Evolutionary conservation across 2,113 vertebrate genomes (phyloP).

Genomic region (Myodes glareolus): DNA sequence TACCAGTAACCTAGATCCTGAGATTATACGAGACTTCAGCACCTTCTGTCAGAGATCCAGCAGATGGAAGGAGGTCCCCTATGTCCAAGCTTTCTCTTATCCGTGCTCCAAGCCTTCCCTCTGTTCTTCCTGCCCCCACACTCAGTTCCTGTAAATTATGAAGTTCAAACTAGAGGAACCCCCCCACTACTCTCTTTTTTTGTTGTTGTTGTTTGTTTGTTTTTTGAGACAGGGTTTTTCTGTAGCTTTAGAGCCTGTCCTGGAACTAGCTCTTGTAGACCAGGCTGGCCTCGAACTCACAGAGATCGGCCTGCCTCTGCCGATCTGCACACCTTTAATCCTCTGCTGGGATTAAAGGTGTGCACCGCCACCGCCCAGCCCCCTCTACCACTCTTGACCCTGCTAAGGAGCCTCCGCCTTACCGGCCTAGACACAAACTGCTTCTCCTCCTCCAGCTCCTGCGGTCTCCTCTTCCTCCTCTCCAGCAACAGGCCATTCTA

Average conservation of each 20-base stretch:
- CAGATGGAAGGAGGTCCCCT: background rate
- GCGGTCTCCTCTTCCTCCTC: background rate
- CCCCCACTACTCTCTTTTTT: background rate
- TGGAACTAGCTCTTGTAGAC: too few relatives aligned
- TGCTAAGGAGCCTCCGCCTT: background rate
- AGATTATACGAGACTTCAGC: background rate
- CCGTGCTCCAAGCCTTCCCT: background rate
- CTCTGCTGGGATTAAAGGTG: too few relatives aligned
- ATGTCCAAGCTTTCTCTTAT: background rate
- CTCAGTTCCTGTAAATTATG: background rate
- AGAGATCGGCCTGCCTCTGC: too few relatives aligned
- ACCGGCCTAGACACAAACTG: background rate
- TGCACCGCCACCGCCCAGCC: rapidly evolving
- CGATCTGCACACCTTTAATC: too few relatives aligned
- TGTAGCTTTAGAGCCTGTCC: too few relatives aligned
- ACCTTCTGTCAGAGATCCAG: background rate
- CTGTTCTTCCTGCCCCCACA: background rate
- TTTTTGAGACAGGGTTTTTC: too few relatives aligned
- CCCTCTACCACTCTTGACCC: background rate
- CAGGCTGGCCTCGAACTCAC: too few relatives aligned
- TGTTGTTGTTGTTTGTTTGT: too few relatives aligned
- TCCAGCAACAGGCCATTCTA: background rate
- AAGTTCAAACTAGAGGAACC: background rate
- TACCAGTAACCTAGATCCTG: background rate
- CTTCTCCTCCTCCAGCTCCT: background rate